These are phyloP conservation scores for Deilephila elpenor DNA, from an alignment of 2,888 invertebrate species.

Conservation along the genomic window DNA sequence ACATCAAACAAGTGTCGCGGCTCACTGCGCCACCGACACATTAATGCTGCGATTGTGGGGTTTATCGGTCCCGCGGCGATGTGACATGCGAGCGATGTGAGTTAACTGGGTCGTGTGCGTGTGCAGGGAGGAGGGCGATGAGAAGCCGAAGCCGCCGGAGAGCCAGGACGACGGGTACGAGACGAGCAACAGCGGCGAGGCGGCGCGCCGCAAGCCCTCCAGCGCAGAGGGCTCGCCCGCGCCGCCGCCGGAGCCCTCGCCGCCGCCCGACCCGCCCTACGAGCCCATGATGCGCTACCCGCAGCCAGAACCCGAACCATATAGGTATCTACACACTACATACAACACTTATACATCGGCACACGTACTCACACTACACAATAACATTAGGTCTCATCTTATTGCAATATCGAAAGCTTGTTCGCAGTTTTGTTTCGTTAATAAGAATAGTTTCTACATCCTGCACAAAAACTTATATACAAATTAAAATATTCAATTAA, in stretches of 20 bases:
- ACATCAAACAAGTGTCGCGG: conserved; percentile 20
- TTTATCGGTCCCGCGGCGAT: background rate
- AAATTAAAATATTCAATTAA: too few relatives aligned
- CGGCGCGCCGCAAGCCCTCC: conserved; percentile 77
- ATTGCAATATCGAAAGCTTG: too few relatives aligned
- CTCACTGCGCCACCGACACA: background rate
- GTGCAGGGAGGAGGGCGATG: conserved; percentile 78
- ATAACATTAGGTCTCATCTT: too few relatives aligned
- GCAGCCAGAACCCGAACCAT: conserved; percentile 60
- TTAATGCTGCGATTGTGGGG: background rate
- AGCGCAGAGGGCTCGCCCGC: conserved; percentile 66
- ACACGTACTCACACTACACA: too few relatives aligned
- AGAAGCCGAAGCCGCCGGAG: conserved; percentile 86
- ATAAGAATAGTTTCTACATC: too few relatives aligned
- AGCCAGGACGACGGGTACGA: conserved; percentile 96
- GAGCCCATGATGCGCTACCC: conserved; percentile 63
- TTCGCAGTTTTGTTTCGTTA: too few relatives aligned
- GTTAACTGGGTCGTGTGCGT: conserved; percentile 31
- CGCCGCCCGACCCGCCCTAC: conserved; percentile 60
- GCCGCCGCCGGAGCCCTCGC: conserved; percentile 62
- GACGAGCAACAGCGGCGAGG: conserved; percentile 89
- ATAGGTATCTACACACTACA: conserved; percentile 35
- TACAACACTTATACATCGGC: background rate
- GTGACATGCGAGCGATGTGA: background rate
- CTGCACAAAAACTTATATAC: too few relatives aligned